These are phyloP conservation scores for Riparia riparia DNA, from an alignment of 2,113 vertebrate species.

Conservation along the genomic window DNA sequence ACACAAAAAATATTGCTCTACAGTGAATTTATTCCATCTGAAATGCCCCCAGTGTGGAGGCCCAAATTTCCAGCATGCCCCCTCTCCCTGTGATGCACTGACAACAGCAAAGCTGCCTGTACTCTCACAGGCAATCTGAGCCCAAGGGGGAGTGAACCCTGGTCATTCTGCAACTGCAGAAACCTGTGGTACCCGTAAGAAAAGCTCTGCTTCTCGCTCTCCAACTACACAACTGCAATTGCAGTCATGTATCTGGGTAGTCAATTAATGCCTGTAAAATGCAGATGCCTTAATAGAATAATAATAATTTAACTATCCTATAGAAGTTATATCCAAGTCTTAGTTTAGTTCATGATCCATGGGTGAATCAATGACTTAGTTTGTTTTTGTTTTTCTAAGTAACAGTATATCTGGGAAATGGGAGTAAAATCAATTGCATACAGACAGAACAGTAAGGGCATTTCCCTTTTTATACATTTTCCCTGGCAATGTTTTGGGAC, in stretches of 20 bases:
- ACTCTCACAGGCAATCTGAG: not conserved
- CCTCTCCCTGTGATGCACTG: not conserved
- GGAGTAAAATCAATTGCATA: conserved; percentile 65
- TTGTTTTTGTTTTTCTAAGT: conserved; percentile 25
- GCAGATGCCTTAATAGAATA: not conserved
- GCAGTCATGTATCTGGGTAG: not conserved
- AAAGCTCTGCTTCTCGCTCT: not conserved
- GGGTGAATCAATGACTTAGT: conserved; percentile 43
- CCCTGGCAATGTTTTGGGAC: conserved; percentile 25
- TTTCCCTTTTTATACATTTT: conserved; percentile 66
- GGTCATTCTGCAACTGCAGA: not conserved
- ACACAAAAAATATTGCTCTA: not conserved
- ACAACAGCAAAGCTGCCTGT: accelerated
- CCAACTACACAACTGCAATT: not conserved
- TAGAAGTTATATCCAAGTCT: not conserved
- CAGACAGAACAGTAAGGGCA: conserved; percentile 51
- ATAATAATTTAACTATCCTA: not conserved
- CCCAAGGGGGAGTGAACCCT: not conserved
- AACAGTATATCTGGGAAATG: conserved; percentile 31
- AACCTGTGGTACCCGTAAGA: not conserved
- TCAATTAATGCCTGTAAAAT: not conserved
- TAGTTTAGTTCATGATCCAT: conserved; percentile 38
- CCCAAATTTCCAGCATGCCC: not conserved
- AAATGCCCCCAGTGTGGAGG: not conserved
- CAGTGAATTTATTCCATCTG: not conserved